Evolutionary conservation across 2,797 vertebrate species (phyloP), one percentile per base, ranked within the genome.

Genomic region (Emys orbicularis): DNA sequence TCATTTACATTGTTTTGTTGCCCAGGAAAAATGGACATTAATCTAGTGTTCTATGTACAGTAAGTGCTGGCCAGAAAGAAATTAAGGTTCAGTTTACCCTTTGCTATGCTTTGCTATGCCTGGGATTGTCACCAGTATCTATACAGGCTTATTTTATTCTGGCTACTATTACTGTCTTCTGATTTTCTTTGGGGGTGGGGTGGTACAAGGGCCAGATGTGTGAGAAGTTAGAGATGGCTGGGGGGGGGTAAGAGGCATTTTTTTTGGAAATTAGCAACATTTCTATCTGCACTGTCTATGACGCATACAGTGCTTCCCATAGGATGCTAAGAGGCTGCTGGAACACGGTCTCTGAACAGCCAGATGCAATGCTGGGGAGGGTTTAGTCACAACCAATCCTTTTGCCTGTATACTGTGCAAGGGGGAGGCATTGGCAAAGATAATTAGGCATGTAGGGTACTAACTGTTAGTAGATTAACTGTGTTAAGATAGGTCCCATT

Each of bases 1-100:
- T 94, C 7, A 44, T 89, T 96, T 90, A 31, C 34, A 95, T 89
- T 56, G 8, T 27, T 94, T 90, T 92, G 91, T 79, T 94, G 6
- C 50, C 56, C 72, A 16, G 86, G 74, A 61, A 81, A 57, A 6
- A 0, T 0, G 50, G 92, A n/a, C 23, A 15, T 95, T 80, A 77
- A 47, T 82, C 89, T 89, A 59, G 82, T 57, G n/a, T 23, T n/a
- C 44, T 44, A 53, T 37, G 77, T 79, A 37, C 11, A 57, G 57
- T 47, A 74, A 84, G 79, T 81, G 87, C 49, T 34, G 47, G 5
- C 44, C 8, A 68, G 53, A 34, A 29, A 29, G 37, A 41, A 8
- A 41, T 47, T 65, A 50, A 81, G 41, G 18, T 47, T 79, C 56
- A 18, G 5, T n/a, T 65, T 76, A 13, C 49, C 52, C 56, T 83